phyloP scores from a whole-genome alignment of 2,888 invertebrate species.

The Drosophila dives region DNA sequence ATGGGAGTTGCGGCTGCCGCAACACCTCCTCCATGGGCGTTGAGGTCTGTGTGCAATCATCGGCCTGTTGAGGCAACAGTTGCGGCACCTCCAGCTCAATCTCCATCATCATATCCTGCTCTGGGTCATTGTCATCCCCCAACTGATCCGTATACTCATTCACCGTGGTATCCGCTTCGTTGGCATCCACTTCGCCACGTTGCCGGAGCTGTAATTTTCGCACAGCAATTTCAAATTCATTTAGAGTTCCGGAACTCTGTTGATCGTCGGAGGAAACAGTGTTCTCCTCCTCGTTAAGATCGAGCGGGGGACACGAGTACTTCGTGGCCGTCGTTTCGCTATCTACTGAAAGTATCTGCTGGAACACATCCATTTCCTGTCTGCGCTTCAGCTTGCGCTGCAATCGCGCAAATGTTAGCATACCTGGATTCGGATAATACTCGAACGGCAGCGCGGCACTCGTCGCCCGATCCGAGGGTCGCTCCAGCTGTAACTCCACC shows the following conservation, averaged over 20 bases:
- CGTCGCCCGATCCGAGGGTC: conserved; percentile 92
- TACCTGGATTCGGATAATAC: conserved; percentile 89
- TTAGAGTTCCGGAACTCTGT: conserved; percentile 75
- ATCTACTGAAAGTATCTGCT: conserved; percentile 86
- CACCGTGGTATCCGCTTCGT: conserved; percentile 66
- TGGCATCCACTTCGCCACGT: conserved; percentile 70
- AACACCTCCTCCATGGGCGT: conserved; percentile 81
- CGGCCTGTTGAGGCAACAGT: conserved; percentile 70
- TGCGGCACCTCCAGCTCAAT: conserved; percentile 78
- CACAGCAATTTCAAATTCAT: conserved; percentile 76
- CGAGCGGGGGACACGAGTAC: conserved; percentile 73
- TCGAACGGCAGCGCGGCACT: conserved; percentile 94
- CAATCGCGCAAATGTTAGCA: conserved; percentile 90
- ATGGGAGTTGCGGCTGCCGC: conserved; percentile 65
- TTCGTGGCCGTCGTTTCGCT: conserved; percentile 83
- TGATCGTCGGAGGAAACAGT: conserved; percentile 76
- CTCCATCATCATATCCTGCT: conserved; percentile 72
- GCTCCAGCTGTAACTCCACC: conserved; percentile 92
- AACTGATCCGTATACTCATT: conserved; percentile 65
- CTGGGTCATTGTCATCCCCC: conserved; percentile 68
- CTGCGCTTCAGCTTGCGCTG: conserved; percentile 87
- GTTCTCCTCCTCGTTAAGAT: conserved; percentile 72
- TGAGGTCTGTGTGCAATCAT: conserved; percentile 80
- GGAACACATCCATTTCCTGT: conserved; percentile 86
- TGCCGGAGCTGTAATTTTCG: conserved; percentile 66